Evolutionary conservation across 2,888 invertebrate genomes (phyloP).

Genomic region (Thera britannica): DNA sequence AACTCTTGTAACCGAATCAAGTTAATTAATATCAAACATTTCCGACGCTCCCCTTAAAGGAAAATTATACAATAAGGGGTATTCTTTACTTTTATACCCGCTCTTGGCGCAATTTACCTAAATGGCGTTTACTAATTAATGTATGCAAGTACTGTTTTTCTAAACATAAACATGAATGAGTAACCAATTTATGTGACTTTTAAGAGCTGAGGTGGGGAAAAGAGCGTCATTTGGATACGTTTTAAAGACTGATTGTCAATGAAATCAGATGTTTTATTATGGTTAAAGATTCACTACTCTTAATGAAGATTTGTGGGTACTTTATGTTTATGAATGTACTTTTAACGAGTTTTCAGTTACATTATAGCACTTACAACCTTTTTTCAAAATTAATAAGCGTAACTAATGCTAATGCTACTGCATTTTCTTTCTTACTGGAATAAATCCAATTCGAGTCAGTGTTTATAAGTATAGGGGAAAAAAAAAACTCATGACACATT

Average conservation of each 20-base stretch:
- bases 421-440: too few species aligned
- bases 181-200: conserved; percentile 28
- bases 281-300: conserved; percentile 2
- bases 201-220: conserved; percentile 22
- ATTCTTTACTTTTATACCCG: conserved; percentile 55
- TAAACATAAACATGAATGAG: conserved; percentile 21
- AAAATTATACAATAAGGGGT: conserved; percentile 41
- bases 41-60: conserved; percentile 36
- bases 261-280: conserved; percentile 12
- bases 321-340: conserved; percentile 2
- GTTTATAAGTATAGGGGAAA: too few species aligned
- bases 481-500: neutral
- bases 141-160: conserved; percentile 26
- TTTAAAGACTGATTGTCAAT: neutral
- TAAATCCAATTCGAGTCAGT: too few species aligned
- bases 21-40: conserved; percentile 81
- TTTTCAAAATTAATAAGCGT: too few species aligned
- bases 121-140: conserved; percentile 51
- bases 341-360: neutral
- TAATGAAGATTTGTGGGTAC: conserved; percentile 10
- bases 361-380: too few species aligned
- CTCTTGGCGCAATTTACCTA: conserved; percentile 55
- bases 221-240: conserved; percentile 12
- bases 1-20: conserved; percentile 48
- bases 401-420: too few species aligned